Conservation (phyloP, 2,113 vertebrate species). For the Hippocampus barbouri region DNA sequence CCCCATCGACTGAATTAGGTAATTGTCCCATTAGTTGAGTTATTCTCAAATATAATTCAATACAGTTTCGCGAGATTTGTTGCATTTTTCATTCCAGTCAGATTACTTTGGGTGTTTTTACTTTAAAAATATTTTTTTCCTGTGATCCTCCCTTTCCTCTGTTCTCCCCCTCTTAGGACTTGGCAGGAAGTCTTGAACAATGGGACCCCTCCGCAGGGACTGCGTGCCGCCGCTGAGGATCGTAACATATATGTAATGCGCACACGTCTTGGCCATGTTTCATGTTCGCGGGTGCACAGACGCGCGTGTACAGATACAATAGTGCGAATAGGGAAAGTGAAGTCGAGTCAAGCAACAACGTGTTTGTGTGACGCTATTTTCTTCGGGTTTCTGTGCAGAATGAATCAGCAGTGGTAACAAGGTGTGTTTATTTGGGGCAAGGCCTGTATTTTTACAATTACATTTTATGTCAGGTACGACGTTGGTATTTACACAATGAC, state of each 20-base stretch:
- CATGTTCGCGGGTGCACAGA: conserved; percentile 22
- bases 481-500: too few relatives aligned
- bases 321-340: conserved; percentile 8
- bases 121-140: conserved; percentile 13
- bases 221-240: conserved; percentile 45
- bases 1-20: conserved; percentile 15
- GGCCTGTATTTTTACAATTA: too few relatives aligned
- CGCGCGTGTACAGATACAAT: not conserved
- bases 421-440: not conserved
- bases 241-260: conserved; percentile 1
- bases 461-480: too few relatives aligned
- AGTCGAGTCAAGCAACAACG: not conserved
- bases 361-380: not conserved
- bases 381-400: not conserved
- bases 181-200: conserved; percentile 69
- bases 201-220: conserved; percentile 48
- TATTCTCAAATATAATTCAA: not conserved
- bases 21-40: conserved; percentile 12
- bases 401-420: not conserved
- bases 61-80: not conserved
- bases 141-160: conserved; percentile 66
- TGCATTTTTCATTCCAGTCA: not conserved
- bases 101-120: not conserved
- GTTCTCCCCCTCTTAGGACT: conserved; percentile 29
- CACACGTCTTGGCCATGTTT: conserved; percentile 6